Evolutionary conservation across 2,113 vertebrate genomes (phyloP).

Genomic region (Donacobius atricapilla): DNA sequence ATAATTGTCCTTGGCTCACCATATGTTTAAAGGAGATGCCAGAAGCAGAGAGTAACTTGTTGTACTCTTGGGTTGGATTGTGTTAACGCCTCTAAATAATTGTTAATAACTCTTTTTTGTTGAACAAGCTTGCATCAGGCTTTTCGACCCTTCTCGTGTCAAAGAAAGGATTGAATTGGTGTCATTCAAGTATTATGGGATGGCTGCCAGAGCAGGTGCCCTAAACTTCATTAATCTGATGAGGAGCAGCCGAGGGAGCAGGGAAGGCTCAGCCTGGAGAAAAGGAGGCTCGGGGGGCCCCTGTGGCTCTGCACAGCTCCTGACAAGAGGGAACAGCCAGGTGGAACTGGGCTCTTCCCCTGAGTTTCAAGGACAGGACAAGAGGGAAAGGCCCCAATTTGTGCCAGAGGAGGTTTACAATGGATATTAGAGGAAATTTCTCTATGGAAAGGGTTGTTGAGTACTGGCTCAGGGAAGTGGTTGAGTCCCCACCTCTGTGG

Average conservation of each 20-base stretch:
- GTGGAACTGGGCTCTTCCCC: neutral
- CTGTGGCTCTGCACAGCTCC: rapidly evolving
- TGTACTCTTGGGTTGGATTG: neutral
- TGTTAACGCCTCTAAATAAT: neutral
- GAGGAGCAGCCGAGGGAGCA: neutral
- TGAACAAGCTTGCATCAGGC: neutral
- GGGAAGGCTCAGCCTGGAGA: neutral
- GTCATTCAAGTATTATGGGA: rapidly evolving
- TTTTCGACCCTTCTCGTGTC: neutral
- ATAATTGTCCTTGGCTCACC: neutral
- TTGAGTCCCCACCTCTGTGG: neutral
- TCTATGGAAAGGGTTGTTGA: neutral
- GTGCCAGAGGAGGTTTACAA: neutral
- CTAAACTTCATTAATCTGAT: neutral
- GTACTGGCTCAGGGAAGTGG: neutral
- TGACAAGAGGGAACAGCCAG: rapidly evolving
- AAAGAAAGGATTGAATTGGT: neutral
- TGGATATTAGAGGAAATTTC: neutral
- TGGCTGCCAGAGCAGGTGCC: neutral
- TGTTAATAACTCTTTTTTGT: neutral
- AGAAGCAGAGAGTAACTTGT: neutral
- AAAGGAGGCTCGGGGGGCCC: neutral
- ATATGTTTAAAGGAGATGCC: neutral
- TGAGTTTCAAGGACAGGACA: neutral
- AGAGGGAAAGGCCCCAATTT: neutral